Base-by-base conservation (phyloP, 2,888 invertebrate species). In the Galeopsomyia nigrocyanea region DNA sequence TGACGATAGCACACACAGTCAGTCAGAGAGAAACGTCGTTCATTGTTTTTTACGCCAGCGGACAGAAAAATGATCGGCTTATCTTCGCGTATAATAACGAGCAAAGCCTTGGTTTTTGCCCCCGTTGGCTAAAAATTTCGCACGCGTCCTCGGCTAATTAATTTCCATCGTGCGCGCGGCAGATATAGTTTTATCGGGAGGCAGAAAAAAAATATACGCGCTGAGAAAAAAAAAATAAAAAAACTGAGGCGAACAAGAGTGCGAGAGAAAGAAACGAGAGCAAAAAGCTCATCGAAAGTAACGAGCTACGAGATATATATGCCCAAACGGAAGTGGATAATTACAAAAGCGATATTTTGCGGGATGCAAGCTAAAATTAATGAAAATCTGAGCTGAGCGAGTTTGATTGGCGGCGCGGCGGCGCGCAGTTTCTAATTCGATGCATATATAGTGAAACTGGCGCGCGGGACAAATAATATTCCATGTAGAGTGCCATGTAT, bases 321-420 rank as follows among this genome's bases (percentile, higher is more conserved):
- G 49, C 50, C 55, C 31, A 51, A 50, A 53, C 74, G 74, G 74
- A 74, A 71, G 68, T 63, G 6, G 64, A 70, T 74, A 74, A 74
- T 74, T 74, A 68, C 74, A 60, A 69, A 67, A 64, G 70, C 64
- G 67, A 74, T 74, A 70, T 60, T 74, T 74, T 67, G 63, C 74
- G 67, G 61, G 73, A 73, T 70, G 69, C 58, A 70, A 61, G 66
- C 69, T 66, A 69, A 66, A 73, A 73, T 73, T 73, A 73, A 73
- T 73, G 68, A 68, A 73, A 73, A 73, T 73, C 63, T 39, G 31
- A 39, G n/a, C 51, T 19, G 53, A 3, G 61, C 51, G 17, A 5
- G 46, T 61, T 47, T 58, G 31, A 73, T 62, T 62, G 60, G 64
- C 67, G 68, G 64, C 53, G 55, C 57, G 73, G 51, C n/a, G 64